Conservation (phyloP, 2,888 invertebrate species). For the Morpho deidamia region DNA sequence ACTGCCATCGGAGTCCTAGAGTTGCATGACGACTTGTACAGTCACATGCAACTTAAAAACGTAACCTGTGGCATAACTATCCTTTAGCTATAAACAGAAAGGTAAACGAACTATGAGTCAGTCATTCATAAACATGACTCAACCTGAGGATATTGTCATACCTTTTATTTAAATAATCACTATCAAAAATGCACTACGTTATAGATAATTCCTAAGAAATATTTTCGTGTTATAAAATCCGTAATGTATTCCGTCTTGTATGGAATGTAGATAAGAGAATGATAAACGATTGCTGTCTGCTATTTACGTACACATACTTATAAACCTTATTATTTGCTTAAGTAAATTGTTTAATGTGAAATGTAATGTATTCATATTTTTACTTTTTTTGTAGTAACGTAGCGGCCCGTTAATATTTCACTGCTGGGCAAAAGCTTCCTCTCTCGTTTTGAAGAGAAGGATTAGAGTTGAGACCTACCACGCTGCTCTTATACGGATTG, state of each 20-base stretch:
- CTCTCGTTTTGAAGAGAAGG: no score
- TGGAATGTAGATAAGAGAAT: not conserved
- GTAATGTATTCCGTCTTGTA: not conserved
- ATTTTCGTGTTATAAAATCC: not conserved
- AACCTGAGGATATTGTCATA: conserved; percentile 36
- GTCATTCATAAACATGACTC: conserved; percentile 50
- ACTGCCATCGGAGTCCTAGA: not conserved
- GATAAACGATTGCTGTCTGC: not conserved
- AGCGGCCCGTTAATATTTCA: no score
- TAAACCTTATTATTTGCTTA: no score
- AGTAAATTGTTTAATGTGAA: no score
- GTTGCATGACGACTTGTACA: conserved; percentile 3
- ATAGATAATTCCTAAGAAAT: not conserved
- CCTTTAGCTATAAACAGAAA: conserved; percentile 29
- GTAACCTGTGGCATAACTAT: conserved; percentile 18
- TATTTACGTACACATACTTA: not conserved
- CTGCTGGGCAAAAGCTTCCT: no score
- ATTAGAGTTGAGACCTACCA: no score
- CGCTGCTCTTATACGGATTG: no score
- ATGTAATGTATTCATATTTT: no score
- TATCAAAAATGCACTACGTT: conserved; percentile 8
- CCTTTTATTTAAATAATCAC: conserved; percentile 13
- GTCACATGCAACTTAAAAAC: conserved; percentile 9
- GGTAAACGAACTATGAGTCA: conserved; percentile 65
- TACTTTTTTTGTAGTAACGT: no score